Conservation (phyloP, 2,888 invertebrate genomes). For the Xestia c-nigrum region DNA sequence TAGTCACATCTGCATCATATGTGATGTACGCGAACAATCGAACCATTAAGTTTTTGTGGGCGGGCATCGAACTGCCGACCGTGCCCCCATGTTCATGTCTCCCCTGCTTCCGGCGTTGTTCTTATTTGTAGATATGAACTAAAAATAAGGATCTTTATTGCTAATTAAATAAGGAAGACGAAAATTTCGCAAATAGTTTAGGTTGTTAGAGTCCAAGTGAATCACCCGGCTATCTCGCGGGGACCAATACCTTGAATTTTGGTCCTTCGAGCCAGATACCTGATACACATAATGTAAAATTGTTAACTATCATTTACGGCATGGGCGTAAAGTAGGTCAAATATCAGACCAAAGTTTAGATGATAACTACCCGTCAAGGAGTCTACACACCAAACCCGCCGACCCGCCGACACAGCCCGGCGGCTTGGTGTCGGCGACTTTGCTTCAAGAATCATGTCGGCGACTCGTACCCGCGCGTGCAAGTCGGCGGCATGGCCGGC, state of each 20-base stretch:
- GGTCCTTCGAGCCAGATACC: conserved; percentile 14
- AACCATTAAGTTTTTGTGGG: conserved; percentile 72
- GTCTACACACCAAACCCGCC: no score
- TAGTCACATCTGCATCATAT: conserved; percentile 64
- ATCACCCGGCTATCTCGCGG: neutral
- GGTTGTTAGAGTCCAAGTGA: neutral
- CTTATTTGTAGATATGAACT: conserved; percentile 41
- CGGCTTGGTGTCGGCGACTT: no score
- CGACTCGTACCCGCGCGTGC: no score
- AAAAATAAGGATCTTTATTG: conserved; percentile 25
- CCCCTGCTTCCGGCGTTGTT: conserved; percentile 66
- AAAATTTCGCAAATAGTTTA: neutral
- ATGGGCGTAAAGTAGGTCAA: neutral
- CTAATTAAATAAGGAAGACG: neutral
- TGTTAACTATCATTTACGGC: neutral
- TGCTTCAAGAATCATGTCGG: no score
- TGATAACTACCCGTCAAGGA: neutral
- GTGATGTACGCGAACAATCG: conserved; percentile 67
- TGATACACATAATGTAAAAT: neutral
- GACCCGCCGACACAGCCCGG: no score
- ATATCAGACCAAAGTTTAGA: neutral
- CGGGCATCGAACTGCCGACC: conserved; percentile 79
- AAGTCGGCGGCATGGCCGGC: no score
- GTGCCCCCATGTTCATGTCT: conserved; percentile 67
- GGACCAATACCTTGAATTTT: neutral